Percentiles rank a stretch among this genome's conserved stretches.
These are phyloP conservation scores for Discoglossus pictus DNA, from an alignment of 2,797 vertebrate genomes.

Conservation along the genomic window DNA sequence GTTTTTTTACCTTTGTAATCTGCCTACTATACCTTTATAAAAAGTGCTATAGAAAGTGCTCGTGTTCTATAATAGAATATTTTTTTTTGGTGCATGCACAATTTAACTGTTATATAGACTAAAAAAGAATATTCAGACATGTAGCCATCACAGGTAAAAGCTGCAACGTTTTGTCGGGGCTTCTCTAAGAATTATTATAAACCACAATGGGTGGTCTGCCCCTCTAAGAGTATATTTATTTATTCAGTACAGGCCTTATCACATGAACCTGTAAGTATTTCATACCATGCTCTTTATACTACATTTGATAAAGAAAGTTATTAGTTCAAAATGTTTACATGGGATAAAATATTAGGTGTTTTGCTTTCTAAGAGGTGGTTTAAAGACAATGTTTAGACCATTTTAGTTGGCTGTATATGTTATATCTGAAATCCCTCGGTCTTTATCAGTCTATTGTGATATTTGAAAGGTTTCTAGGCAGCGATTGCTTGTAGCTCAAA, in stretches of 20 bases:
- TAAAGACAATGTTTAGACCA: slow-evolving; percentile 6
- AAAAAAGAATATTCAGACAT: slow-evolving; percentile 12
- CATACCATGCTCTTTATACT: neutral
- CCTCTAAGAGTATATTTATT: too few relatives aligned
- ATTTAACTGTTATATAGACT: too few relatives aligned
- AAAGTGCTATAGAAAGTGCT: too few relatives aligned
- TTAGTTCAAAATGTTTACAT: neutral
- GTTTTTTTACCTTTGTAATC: too few relatives aligned
- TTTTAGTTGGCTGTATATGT: slow-evolving; percentile 8
- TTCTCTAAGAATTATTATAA: neutral
- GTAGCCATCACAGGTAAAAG: neutral
- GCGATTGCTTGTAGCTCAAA: neutral
- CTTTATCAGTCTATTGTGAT: slow-evolving; percentile 9
- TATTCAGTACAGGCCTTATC: too few relatives aligned
- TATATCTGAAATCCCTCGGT: neutral
- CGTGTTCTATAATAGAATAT: too few relatives aligned
- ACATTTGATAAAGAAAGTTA: neutral
- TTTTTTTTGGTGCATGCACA: too few relatives aligned
- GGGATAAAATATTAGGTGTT: slow-evolving; percentile 12
- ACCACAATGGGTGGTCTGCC: too few relatives aligned
- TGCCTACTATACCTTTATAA: too few relatives aligned
- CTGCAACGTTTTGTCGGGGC: neutral
- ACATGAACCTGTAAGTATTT: neutral
- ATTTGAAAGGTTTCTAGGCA: slow-evolving; percentile 2
- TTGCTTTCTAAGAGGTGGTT: neutral